These are phyloP conservation scores for Tipula unca DNA, from an alignment of 2,888 invertebrate species.

Conservation along the genomic window DNA sequence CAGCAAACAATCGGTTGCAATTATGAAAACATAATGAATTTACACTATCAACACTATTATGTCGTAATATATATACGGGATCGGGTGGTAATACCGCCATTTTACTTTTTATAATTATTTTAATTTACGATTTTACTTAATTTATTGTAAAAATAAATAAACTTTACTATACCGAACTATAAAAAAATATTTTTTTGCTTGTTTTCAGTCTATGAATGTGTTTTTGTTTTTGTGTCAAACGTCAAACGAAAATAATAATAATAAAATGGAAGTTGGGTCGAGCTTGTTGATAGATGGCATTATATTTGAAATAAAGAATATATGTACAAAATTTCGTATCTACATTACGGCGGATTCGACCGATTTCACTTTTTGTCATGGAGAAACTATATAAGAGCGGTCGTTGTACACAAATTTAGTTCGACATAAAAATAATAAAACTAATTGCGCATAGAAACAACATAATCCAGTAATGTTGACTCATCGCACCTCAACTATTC, in stretches of 20 bases:
- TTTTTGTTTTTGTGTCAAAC: background rate
- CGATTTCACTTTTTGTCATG: too few species aligned
- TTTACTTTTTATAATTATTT: background rate
- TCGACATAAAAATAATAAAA: too few species aligned
- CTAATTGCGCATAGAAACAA: too few species aligned
- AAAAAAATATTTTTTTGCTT: background rate
- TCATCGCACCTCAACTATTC: too few species aligned
- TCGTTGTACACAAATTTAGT: too few species aligned
- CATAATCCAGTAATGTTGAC: too few species aligned
- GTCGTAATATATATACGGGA: constrained; percentile 64
- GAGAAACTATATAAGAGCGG: too few species aligned
- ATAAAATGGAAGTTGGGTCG: background rate
- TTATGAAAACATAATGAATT: constrained; percentile 64
- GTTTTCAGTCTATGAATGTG: background rate
- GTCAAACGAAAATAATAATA: background rate
- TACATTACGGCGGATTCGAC: too few species aligned
- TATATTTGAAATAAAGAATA: too few species aligned
- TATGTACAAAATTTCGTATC: too few species aligned
- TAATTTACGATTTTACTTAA: background rate
- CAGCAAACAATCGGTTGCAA: constrained; percentile 59
- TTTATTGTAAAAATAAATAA: background rate
- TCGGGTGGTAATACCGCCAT: constrained; percentile 72
- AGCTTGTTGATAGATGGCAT: background rate
- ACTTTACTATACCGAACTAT: background rate
- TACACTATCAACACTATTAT: constrained; percentile 60